These are phyloP conservation scores for Stenotaenia linearis DNA, from an alignment of 2,888 invertebrate genomes.

Conservation along the genomic window DNA sequence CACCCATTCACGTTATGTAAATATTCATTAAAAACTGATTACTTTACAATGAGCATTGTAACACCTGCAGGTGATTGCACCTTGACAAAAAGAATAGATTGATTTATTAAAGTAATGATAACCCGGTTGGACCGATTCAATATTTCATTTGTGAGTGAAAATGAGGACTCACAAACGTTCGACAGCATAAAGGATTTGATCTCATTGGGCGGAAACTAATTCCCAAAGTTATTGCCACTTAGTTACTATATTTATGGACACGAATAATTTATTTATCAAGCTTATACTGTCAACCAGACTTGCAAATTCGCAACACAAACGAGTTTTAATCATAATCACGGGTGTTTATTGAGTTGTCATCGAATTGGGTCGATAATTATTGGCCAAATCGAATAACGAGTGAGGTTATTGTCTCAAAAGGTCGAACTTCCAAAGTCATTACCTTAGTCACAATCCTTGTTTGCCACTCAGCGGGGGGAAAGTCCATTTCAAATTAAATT, in stretches of 20 bases:
- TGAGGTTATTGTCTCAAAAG: not conserved
- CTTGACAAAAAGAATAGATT: not conserved
- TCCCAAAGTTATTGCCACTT: not conserved
- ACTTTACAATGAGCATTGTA: not conserved
- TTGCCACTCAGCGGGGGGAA: not conserved
- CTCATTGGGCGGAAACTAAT: not conserved
- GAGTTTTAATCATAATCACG: not conserved
- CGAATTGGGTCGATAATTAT: not conserved
- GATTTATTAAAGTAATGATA: not conserved
- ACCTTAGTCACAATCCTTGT: not conserved
- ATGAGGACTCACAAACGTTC: not conserved
- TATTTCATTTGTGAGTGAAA: not conserved
- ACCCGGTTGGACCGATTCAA: not conserved
- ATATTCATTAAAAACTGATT: not conserved
- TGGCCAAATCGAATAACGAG: not conserved
- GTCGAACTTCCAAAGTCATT: not conserved
- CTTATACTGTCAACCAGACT: not conserved
- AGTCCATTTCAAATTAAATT: not conserved
- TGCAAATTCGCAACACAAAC: not conserved
- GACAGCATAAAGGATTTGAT: not conserved
- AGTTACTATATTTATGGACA: not conserved
- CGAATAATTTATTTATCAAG: not conserved
- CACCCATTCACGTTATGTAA: not conserved
- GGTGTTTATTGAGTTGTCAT: not conserved
- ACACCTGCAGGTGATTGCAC: not conserved